Percentiles rank a stretch among this genome's conserved stretches.
These are phyloP conservation scores for Gortyna flavago DNA, from an alignment of 2,888 invertebrate genomes.

Conservation along the genomic window DNA sequence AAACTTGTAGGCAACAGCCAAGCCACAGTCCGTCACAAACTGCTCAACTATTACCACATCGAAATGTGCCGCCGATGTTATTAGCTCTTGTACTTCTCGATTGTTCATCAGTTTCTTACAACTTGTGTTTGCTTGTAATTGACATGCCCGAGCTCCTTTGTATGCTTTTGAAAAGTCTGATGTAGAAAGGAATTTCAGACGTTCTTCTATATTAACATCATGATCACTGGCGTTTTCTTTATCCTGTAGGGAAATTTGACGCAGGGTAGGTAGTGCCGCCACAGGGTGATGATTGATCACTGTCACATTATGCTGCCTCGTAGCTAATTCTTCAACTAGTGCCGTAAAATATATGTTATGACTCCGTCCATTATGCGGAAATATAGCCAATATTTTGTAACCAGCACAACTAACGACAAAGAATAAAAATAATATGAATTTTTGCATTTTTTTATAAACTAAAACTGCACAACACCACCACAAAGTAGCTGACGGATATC, in stretches of 20 bases:
- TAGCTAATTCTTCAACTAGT: constrained; percentile 70
- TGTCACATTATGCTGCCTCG: constrained; percentile 75
- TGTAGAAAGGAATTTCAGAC: constrained; percentile 33
- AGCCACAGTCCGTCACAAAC: constrained; percentile 90
- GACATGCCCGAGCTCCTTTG: constrained; percentile 41
- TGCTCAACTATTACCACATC: constrained; percentile 90
- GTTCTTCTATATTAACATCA: constrained; percentile 49
- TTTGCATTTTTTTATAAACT: not conserved
- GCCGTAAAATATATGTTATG: constrained; percentile 68
- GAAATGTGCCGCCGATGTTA: constrained; percentile 77
- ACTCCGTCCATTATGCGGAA: constrained; percentile 74
- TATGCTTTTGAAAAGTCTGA: constrained; percentile 54
- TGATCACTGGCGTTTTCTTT: constrained; percentile 42
- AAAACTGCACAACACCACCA: constrained; percentile 1
- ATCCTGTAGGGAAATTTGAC: constrained; percentile 73
- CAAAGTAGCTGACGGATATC: constrained; percentile 7
- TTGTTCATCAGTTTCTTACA: constrained; percentile 68
- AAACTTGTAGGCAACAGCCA: constrained; percentile 88
- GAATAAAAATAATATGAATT: constrained; percentile 3
- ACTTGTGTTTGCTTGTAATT: constrained; percentile 61
- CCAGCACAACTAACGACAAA: constrained; percentile 41
- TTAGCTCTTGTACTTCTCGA: constrained; percentile 64
- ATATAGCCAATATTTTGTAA: constrained; percentile 72
- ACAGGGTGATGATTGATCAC: constrained; percentile 77
- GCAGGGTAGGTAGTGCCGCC: constrained; percentile 76